A percentile compares a stretch with the other conserved stretches of the same genome.
phyloP scores from a whole-genome alignment of 2,888 invertebrate species.

The Endomychus coccineus region DNA sequence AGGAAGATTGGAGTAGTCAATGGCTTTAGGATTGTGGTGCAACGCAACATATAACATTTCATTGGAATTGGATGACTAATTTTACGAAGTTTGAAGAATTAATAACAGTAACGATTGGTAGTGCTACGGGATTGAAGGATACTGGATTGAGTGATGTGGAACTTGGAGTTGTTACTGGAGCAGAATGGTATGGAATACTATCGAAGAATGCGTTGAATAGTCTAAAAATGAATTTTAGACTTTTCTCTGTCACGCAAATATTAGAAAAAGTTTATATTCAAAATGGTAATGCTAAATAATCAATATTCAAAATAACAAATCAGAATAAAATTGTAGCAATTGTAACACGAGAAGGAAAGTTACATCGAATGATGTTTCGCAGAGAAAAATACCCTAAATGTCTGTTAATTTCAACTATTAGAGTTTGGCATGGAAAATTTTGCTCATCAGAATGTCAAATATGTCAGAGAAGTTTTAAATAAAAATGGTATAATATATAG shows the following conservation, averaged over 20 bases:
- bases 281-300: too few species aligned
- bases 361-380: too few species aligned
- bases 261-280: too few species aligned
- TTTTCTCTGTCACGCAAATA: too few species aligned
- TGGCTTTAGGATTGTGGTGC: slow-evolving; percentile 29
- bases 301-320: too few species aligned
- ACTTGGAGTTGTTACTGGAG: slow-evolving; percentile 24
- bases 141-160: slow-evolving; percentile 23
- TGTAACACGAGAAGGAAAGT: slow-evolving; percentile 22
- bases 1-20: slow-evolving; percentile 8
- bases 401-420: too few species aligned
- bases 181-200: slow-evolving; percentile 20
- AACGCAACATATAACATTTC: slow-evolving; percentile 28
- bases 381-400: too few species aligned
- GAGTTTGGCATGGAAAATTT: too few species aligned
- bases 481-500: too few species aligned
- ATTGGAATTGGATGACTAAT: slow-evolving; percentile 24
- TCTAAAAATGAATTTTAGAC: slow-evolving; percentile 20
- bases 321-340: too few species aligned
- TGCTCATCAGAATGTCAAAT: too few species aligned
- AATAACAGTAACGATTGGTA: slow-evolving; percentile 17
- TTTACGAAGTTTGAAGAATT: slow-evolving; percentile 13
- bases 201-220: slow-evolving; percentile 20
- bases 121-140: slow-evolving; percentile 24
- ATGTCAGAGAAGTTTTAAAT: too few species aligned